phyloP scores from a whole-genome alignment of 2,113 vertebrate species.

The Ophthalmotilapia sp. region DNA sequence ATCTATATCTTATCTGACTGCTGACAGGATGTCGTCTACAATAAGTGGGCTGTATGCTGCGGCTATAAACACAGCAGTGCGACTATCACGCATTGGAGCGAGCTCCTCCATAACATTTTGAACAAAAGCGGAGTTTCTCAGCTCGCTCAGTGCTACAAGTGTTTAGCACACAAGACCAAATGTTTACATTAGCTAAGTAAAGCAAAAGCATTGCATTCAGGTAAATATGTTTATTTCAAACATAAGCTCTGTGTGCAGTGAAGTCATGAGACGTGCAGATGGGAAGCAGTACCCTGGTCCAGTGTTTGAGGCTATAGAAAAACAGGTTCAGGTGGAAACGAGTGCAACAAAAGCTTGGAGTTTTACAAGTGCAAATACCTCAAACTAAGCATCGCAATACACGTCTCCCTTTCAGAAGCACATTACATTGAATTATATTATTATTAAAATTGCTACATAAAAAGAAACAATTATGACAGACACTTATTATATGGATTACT shows the following conservation, averaged over 20 bases:
- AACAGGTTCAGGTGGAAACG: not conserved
- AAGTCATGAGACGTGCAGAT: not conserved
- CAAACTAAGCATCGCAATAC: not conserved
- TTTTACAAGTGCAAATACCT: not conserved
- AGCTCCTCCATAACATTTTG: not conserved
- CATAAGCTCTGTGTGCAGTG: not conserved
- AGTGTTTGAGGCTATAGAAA: not conserved
- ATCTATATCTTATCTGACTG: constrained; percentile 23
- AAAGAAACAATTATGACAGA: not conserved
- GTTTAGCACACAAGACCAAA: not conserved
- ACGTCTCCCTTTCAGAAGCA: not conserved
- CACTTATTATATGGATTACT: not conserved
- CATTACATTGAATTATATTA: not conserved
- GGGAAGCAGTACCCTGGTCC: not conserved
- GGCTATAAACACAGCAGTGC: constrained; percentile 31
- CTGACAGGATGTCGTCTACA: constrained; percentile 36
- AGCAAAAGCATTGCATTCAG: not conserved
- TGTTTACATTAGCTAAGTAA: constrained; percentile 22
- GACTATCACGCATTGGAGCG: not conserved
- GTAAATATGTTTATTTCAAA: not conserved
- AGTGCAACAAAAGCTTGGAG: not conserved
- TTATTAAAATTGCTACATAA: not conserved
- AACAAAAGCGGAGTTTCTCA: not conserved
- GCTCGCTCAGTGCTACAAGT: not conserved
- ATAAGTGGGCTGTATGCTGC: constrained; percentile 35